phyloP scores from a whole-genome alignment of 2,888 invertebrate species.

The Drymonia ruficornis region DNA sequence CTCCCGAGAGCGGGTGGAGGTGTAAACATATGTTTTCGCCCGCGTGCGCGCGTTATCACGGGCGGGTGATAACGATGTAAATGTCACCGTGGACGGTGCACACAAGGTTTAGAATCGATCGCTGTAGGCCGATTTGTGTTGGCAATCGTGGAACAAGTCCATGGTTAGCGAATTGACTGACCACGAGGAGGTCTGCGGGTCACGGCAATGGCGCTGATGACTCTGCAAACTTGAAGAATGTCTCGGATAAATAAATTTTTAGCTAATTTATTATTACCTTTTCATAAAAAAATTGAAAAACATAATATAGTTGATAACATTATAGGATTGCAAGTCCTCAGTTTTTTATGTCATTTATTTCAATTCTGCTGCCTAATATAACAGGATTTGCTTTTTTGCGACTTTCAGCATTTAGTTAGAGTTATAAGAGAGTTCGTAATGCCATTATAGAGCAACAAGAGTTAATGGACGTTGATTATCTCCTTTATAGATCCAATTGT shows the following conservation, averaged over 20 bases:
- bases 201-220: slow-evolving; percentile 56
- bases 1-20: slow-evolving; percentile 15
- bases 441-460: too few species aligned
- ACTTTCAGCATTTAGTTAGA: too few species aligned
- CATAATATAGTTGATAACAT: too few species aligned
- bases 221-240: slow-evolving; percentile 16
- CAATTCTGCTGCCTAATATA: too few species aligned
- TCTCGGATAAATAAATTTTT: slow-evolving; percentile 12
- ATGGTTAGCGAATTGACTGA: slow-evolving; percentile 65
- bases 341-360: too few species aligned
- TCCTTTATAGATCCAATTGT: too few species aligned
- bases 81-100: slow-evolving; percentile 46
- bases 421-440: too few species aligned
- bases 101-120: slow-evolving; percentile 55
- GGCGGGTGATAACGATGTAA: slow-evolving; percentile 69
- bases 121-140: slow-evolving; percentile 35
- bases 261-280: too few species aligned
- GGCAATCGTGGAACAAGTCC: slow-evolving; percentile 68
- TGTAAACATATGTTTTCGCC: slow-evolving; percentile 56
- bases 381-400: too few species aligned
- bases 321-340: too few species aligned
- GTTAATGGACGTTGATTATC: too few species aligned
- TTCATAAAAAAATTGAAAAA: not conserved
- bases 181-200: slow-evolving; percentile 61
- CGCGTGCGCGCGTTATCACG: slow-evolving; percentile 66